phyloP scores from a whole-genome alignment of 2,113 vertebrate genomes.

The Psilopogon haemacephalus region DNA sequence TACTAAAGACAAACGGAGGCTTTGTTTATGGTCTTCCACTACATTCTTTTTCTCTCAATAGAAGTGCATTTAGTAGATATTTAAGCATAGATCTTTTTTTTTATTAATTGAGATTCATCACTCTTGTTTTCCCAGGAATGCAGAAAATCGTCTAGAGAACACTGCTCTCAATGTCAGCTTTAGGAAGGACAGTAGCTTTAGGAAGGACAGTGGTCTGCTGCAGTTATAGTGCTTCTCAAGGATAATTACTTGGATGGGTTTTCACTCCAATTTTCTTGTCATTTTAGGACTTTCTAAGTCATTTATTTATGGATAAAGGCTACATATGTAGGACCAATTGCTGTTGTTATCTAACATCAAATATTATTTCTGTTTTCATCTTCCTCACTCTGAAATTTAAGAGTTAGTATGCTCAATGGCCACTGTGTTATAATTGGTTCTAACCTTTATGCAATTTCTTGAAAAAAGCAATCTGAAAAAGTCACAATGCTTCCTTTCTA shows the following conservation, averaged over 20 bases:
- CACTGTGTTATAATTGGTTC: neutral
- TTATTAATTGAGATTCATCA: neutral
- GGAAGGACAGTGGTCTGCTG: neutral
- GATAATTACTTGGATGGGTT: neutral
- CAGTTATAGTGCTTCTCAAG: neutral
- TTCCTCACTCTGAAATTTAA: neutral
- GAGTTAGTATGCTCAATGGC: neutral
- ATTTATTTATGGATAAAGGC: neutral
- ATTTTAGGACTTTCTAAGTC: neutral
- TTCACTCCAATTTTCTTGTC: neutral
- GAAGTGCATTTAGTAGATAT: neutral
- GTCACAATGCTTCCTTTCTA: neutral
- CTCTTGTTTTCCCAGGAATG: neutral
- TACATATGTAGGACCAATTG: neutral
- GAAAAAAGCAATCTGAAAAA: neutral
- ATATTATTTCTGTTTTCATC: neutral
- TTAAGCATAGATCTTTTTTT: neutral
- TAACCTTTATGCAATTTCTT: neutral
- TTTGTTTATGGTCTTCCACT: neutral
- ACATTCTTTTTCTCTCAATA: neutral
- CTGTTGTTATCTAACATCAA: neutral
- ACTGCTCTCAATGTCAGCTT: neutral
- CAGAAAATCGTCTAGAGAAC: neutral
- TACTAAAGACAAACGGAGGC: neutral
- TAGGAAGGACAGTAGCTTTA: neutral